Evolutionary conservation across 2,888 invertebrate genomes (phyloP).

Genomic region (Stictocephala bisonia): DNA sequence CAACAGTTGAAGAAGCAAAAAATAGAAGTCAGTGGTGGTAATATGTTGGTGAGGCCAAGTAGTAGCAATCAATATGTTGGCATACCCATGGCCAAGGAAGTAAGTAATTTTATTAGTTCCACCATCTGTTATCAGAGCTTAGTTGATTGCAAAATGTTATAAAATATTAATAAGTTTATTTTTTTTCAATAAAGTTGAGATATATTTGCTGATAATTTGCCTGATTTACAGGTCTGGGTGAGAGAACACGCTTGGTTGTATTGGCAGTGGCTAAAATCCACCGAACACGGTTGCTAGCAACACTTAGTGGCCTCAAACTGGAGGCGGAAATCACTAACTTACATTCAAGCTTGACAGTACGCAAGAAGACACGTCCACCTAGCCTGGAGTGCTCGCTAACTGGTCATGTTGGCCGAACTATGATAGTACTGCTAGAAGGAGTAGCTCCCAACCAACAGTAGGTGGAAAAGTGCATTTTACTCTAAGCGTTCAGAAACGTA

Average conservation of each 20-base stretch:
- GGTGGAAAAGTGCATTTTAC: slow-evolving; percentile 61
- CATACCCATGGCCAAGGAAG: no score
- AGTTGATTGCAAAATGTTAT: no score
- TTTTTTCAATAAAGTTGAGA: no score
- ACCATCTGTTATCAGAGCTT: no score
- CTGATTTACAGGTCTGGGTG: slow-evolving; percentile 66
- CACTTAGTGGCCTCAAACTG: slow-evolving; percentile 91
- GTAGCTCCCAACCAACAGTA: slow-evolving; percentile 90
- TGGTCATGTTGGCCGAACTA: slow-evolving; percentile 91
- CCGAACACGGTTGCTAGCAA: slow-evolving; percentile 86
- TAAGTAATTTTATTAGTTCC: no score
- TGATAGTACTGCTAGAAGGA: slow-evolving; percentile 92
- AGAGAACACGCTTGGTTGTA: slow-evolving; percentile 81
- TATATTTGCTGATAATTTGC: no score
- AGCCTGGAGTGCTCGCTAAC: slow-evolving; percentile 83
- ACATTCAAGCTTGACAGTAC: slow-evolving; percentile 83
- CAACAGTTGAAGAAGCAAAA: no score
- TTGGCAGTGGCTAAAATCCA: slow-evolving; percentile 91
- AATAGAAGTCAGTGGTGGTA: no score
- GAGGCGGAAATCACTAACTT: slow-evolving; percentile 94
- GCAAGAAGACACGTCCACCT: slow-evolving; percentile 82
- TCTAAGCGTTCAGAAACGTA: slow-evolving; percentile 6
- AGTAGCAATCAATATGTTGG: no score
- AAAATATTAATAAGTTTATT: no score
- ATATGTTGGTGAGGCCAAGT: no score